phyloP scores from a whole-genome alignment of 2,797 vertebrate species.

The Forpus xanthops region DNA sequence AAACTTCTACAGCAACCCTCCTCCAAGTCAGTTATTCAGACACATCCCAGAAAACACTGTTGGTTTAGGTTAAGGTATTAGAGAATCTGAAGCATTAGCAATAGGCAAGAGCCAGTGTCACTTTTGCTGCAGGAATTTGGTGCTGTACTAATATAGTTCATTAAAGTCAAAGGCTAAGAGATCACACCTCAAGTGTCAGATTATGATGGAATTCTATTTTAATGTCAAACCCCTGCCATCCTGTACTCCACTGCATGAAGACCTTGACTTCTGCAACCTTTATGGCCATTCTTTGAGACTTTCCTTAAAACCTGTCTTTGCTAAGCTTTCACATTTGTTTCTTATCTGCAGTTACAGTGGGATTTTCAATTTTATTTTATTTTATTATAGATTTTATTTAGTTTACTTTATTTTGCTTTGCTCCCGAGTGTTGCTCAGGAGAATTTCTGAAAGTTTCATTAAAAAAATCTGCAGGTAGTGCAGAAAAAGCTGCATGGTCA shows the following conservation, averaged over 20 bases:
- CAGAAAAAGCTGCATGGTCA: neutral
- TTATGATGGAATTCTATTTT: neutral
- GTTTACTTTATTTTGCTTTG: neutral
- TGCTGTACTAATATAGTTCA: neutral
- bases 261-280: neutral
- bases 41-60: neutral
- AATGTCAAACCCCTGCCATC: neutral
- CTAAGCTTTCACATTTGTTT: neutral
- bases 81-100: neutral
- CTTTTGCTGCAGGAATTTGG: neutral
- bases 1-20: neutral
- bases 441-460: neutral
- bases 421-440: neutral
- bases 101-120: neutral
- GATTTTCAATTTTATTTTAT: neutral
- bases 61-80: neutral
- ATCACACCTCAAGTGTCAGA: neutral
- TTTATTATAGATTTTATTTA: neutral
- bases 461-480: neutral
- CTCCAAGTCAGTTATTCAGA: neutral
- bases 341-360: neutral
- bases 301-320: neutral
- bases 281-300: neutral
- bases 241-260: accelerated
- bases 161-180: neutral